phyloP scores from a whole-genome alignment of 2,888 invertebrate genomes.

The Drosophila lutescens region DNA sequence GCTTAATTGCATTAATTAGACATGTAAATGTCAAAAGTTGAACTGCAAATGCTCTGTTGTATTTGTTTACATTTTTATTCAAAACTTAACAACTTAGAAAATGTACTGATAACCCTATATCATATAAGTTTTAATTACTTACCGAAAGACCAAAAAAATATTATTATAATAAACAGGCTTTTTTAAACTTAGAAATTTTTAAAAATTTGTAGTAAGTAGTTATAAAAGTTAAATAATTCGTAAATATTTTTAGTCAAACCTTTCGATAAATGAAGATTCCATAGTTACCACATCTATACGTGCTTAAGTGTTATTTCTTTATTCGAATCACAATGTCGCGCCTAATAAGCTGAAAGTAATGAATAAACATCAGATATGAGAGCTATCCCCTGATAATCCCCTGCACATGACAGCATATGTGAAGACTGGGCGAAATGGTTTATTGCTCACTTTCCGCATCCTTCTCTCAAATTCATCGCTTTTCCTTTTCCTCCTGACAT shows the following conservation, averaged over 20 bases:
- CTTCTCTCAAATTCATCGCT: background rate
- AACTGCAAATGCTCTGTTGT: background rate
- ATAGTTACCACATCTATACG: background rate
- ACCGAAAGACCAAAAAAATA: too few species aligned
- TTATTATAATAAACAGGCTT: too few species aligned
- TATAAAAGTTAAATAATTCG: too few species aligned
- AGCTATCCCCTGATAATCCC: constrained; percentile 16
- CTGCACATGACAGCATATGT: constrained; percentile 26
- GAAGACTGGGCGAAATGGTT: constrained; percentile 18
- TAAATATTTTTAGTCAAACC: too few species aligned
- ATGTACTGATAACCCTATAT: too few species aligned
- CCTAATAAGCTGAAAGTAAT: constrained; percentile 44
- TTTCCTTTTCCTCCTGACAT: constrained; percentile 10
- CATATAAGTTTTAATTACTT: too few species aligned
- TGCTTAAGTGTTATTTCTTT: constrained; percentile 4
- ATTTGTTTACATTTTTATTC: background rate
- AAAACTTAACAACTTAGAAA: background rate
- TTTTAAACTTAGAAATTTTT: too few species aligned
- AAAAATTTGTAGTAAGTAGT: too few species aligned
- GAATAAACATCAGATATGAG: constrained; percentile 43
- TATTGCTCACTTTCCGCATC: background rate
- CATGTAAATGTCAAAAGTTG: constrained; percentile 11
- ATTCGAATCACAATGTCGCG: constrained; percentile 17
- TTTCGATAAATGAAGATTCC: too few species aligned
- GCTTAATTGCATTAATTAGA: constrained; percentile 31